Percentiles rank a stretch among this genome's conserved stretches.
These are phyloP conservation scores for Acanthosepion esculentum DNA, from an alignment of 2,888 invertebrate genomes.

Conservation along the genomic window DNA sequence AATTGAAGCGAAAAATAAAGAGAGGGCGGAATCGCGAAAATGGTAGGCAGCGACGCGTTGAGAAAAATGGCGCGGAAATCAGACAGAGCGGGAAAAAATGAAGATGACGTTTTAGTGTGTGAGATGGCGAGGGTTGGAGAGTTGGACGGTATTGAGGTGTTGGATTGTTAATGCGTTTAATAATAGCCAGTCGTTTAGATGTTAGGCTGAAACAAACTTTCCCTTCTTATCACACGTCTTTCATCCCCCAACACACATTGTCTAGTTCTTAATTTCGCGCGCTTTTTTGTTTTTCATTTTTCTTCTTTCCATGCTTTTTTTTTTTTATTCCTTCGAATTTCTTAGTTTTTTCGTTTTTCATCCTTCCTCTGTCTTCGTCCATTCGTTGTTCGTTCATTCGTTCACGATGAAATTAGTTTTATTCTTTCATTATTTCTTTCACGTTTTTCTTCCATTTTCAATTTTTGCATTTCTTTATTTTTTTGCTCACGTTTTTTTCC, in stretches of 20 bases:
- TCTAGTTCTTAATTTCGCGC: not conserved
- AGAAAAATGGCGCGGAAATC: conserved; percentile 22
- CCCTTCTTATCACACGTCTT: not conserved
- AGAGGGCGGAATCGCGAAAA: conserved; percentile 20
- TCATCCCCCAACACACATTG: too few relatives aligned
- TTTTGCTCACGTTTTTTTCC: too few relatives aligned
- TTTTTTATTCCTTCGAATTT: not conserved
- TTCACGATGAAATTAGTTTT: too few relatives aligned
- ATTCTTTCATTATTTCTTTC: too few relatives aligned
- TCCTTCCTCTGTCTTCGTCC: not conserved
- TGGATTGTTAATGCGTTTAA: conserved; percentile 12
- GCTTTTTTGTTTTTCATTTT: not conserved
- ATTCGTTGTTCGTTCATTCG: not conserved
- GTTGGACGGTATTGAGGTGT: not conserved
- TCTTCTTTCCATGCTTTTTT: not conserved
- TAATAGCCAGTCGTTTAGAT: not conserved
- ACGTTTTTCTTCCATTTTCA: too few relatives aligned
- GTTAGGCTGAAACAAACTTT: not conserved
- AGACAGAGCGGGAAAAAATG: not conserved
- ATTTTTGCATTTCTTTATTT: too few relatives aligned
- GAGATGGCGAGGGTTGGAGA: not conserved
- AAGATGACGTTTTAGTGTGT: not conserved
- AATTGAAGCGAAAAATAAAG: conserved; percentile 1
- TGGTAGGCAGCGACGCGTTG: not conserved
- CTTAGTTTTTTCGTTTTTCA: not conserved